Percentiles rank a stretch among this genome's conserved stretches.
Evolutionary conservation across 2,113 vertebrate species (phyloP).

Genomic region (Osmerus eperlanus): DNA sequence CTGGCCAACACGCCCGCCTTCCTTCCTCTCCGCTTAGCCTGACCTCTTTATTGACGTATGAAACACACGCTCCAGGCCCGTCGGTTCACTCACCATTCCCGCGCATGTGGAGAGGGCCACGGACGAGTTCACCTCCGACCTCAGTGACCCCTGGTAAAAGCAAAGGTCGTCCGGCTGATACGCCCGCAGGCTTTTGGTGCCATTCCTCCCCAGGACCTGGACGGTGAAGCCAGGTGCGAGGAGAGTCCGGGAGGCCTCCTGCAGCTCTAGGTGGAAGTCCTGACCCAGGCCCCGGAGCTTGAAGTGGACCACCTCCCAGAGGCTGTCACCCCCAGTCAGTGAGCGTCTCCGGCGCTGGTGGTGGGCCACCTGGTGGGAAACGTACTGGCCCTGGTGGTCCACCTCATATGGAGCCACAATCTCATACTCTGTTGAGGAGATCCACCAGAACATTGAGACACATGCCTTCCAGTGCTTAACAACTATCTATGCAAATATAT

Average conservation of each 20-base stretch:
- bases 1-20: background rate
- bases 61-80: background rate
- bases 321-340: conserved; percentile 13
- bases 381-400: conserved; percentile 69
- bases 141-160: conserved; percentile 84
- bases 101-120: conserved; percentile 86
- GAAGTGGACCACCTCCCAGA: conserved; percentile 68
- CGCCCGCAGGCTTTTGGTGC: conserved; percentile 70
- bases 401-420: conserved; percentile 84
- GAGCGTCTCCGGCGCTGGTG: conserved; percentile 69
- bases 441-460: background rate
- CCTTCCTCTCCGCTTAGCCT: conserved; percentile 21
- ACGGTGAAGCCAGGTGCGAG: conserved; percentile 79
- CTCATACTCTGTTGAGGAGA: conserved; percentile 76
- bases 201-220: conserved; percentile 76
- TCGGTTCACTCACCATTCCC: conserved; percentile 81
- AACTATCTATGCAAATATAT: background rate
- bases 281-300: conserved; percentile 75
- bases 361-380: conserved; percentile 77
- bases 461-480: background rate
- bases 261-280: conserved; percentile 82
- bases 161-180: conserved; percentile 76
- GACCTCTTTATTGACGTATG: conserved; percentile 18
- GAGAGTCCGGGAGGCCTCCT: conserved; percentile 60
- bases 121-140: conserved; percentile 75